Evolutionary conservation across 2,888 invertebrate genomes (phyloP), one percentile per base, ranked within the genome.

Genomic region (Serripes groenlandicus): DNA sequence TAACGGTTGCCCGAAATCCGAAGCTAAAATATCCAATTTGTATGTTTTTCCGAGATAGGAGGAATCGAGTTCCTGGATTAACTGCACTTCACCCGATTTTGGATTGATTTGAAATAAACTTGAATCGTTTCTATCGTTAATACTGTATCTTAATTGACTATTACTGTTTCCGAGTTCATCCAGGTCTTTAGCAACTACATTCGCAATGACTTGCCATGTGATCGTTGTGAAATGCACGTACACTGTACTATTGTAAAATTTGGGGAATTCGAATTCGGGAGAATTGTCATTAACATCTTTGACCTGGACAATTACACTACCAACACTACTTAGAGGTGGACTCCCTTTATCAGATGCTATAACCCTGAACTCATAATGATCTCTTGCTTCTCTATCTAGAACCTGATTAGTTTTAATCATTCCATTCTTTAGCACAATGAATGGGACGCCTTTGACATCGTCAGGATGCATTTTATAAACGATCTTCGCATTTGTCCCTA

Each of bases 271-370:
- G 37, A 94, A 89, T n/a, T 79, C 71, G 1, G 94, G 94, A 7
- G 88, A 76, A 68, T 92, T 90, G 81, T 94, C 94, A 83, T 94
- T 94, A n/a, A 88, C 88, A 78, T 94, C 94, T 0, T 81, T 80
- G 3, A 94, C 88, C 60, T 69, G 78, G 21, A 90, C 81, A 9
- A 83, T 60, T 0, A 90, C 87, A n/a, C 23, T 73, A 15, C 80
- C 87, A 7, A 84, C 77, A 71, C 80, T 77, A 60, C 83, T 86
- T 15, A 81, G 52, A 0, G 86, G 80, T 30, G 79, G 82, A 7
- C 34, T 49, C 26, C 90, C 90, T 21, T 77, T 82, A 73, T 90
- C 90, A 18, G 70, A 82, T 0, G 83, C 90, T 56, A 87, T 64
- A 1, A 90, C 83, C 23, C 81, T 76, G 42, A 90, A 90, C 15